Evolutionary conservation across 2,888 invertebrate species (phyloP), one percentile per base, ranked within the genome.

Genomic region (Chrysotoxum bicinctum): DNA sequence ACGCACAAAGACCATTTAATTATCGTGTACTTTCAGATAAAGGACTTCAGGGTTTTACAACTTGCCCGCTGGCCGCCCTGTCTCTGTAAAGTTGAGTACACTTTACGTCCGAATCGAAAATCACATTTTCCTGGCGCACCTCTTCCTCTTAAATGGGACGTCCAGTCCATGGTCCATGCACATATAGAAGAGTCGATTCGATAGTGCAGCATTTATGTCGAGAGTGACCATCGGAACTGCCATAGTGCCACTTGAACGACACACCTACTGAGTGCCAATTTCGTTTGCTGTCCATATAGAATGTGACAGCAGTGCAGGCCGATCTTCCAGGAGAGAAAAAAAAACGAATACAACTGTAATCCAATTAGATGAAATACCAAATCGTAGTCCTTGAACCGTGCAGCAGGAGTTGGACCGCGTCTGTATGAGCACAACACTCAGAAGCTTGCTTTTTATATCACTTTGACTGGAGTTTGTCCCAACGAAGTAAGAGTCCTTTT

Each of bases 361-460:
- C 80, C 84, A 84, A 84, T 84, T 80, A 84, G 75, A 84, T 70
- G 58, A 72, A 76, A 82, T 72, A 64, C 66, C 54, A 72, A 84
- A 62, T 84, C 32, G 45, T 68, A 72, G 80, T 84, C 66, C 80
- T 84, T 76, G 84, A 80, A 79, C 60, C 50, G 45, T 69, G 56
- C 35, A 64, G 66, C 37, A 14, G 14, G 21, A 37, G 21, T 21
- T 37, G 16, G 12, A 19, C 3, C 32, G 30, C 32, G 26, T 30
- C 16, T 62, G 30, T 30, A 56, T 16, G 56, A 35, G 35, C 56
- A 7, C 21, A 37, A 45, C 70, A 70, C 68, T 69, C 35, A 40
- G 50, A 70, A 50, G 69, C 23, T 69, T 48, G 26, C 45, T 69
- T 40, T 43, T 64, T 66, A 21, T 32, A 48, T 52, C 32, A 45